phyloP scores from a whole-genome alignment of 1,140 invertebrate genomes.

The Bombyx mandarina region DNA sequence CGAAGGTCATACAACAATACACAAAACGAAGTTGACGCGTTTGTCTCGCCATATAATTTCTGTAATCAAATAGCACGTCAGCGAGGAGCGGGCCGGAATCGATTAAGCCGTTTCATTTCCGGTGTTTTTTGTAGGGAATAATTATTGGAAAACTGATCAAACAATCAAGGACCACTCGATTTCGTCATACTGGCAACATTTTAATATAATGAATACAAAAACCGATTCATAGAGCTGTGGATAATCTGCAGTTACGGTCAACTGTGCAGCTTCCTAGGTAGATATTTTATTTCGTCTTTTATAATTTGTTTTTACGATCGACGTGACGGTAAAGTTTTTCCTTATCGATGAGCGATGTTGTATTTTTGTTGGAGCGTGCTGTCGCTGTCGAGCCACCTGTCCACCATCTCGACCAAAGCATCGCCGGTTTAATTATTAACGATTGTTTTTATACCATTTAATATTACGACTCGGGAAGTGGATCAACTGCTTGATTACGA shows the following conservation, averaged over 20 bases:
- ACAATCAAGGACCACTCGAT: slow-evolving; percentile 53
- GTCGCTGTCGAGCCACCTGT: slow-evolving; percentile 35
- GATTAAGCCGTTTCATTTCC: slow-evolving; percentile 60
- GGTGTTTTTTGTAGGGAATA: slow-evolving; percentile 58
- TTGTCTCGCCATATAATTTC: slow-evolving; percentile 63
- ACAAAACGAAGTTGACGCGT: slow-evolving; percentile 54
- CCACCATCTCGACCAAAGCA: slow-evolving; percentile 42
- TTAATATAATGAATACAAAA: slow-evolving; percentile 38
- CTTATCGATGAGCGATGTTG: slow-evolving; percentile 25
- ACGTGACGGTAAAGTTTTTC: slow-evolving; percentile 55
- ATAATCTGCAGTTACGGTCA: slow-evolving; percentile 58
- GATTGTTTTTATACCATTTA: slow-evolving; percentile 56
- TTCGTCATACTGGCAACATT: slow-evolving; percentile 46
- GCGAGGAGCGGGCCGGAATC: slow-evolving; percentile 47
- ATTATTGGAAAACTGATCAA: slow-evolving; percentile 58
- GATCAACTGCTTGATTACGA: slow-evolving; percentile 63
- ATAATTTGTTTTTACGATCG: slow-evolving; percentile 65
- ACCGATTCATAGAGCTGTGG: slow-evolving; percentile 48
- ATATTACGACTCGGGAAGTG: slow-evolving; percentile 61
- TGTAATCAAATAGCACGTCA: slow-evolving; percentile 56
- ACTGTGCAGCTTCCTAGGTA: slow-evolving; percentile 66
- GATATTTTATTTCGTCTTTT: slow-evolving; percentile 57
- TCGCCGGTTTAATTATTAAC: slow-evolving; percentile 61
- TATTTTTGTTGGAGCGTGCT: slow-evolving; percentile 39
- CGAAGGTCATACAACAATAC: slow-evolving; percentile 61